These are phyloP conservation scores for Pachycephala philippinensis DNA, from an alignment of 2,113 vertebrate genomes.

Conservation along the genomic window DNA sequence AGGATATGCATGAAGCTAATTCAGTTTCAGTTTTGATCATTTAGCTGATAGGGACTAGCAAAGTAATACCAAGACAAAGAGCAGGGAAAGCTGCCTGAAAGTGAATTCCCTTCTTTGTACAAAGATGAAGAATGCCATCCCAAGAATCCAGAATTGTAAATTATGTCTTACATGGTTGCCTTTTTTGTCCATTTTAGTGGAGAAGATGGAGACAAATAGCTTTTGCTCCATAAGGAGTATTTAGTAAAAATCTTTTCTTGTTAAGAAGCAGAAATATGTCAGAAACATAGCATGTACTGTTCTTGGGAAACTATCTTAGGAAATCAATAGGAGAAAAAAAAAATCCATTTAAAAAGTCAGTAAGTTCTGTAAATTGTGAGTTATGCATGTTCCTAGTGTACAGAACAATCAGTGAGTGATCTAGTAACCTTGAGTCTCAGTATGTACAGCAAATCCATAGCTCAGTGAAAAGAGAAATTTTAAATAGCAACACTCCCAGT, in stretches of 20 bases:
- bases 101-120: background rate
- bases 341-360: background rate
- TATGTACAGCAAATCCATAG: background rate
- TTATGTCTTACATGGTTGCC: background rate
- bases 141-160: background rate
- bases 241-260: background rate
- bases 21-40: background rate
- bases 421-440: background rate
- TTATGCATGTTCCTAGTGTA: background rate
- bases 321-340: background rate
- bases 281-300: background rate
- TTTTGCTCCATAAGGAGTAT: background rate
- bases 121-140: background rate
- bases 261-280: background rate
- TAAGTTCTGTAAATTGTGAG: background rate
- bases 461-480: background rate
- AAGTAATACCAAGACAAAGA: background rate
- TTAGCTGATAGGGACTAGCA: background rate
- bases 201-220: background rate
- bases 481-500: background rate
- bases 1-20: background rate
- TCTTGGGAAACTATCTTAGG: background rate
- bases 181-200: background rate
- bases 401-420: background rate
- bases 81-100: background rate